Base-by-base conservation (phyloP, 2,888 invertebrate genomes). In the Atherix ibis region DNA sequence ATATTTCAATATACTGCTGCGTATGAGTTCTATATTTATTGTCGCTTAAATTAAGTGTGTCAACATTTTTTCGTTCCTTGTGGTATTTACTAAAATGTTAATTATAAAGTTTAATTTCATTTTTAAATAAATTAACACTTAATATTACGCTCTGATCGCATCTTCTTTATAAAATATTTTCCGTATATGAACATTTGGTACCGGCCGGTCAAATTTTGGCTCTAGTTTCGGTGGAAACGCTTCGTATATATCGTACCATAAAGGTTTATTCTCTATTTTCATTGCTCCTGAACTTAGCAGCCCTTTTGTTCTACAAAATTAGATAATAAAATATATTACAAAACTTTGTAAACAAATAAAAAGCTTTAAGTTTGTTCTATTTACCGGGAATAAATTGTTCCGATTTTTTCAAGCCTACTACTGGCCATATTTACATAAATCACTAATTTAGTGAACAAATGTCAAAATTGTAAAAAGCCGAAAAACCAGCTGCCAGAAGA, bases 211-310 rank as follows among this genome's bases (percentile, higher is more conserved):
- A 60, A 68, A 84, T 40, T 67, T 65, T 5, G 95, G 95, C 49
- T 87, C 84, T 28, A 73, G 61, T 43, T 75, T 73, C 2, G 97
- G 95, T 5, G 95, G 95, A 63, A 89, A 91, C 1, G 81, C 75
- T 58, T 75, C 73, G 54, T 92, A 95, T 15, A 97, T 64, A 52
- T 88, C 83, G 53, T 80, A 89, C 97, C 97, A 97, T 8, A 95
- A 39, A 1, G 97, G 97, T 42, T 80, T 70, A 48, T 94, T 88
- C 44, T 80, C 76, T 36, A 73, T 65, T 51, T 73, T 77, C 56
- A 92, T 64, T 4, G 82, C 89, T 31, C 83, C 82, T 15, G 81
- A 70, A 38, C 73, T 70, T 10, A 95, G 54, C 22, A 97, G 64
- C 4, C 89, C 87, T 45, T 73, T 70, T 3, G 79, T 67, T 54